These are phyloP conservation scores for Clanis bilineata DNA, from an alignment of 2,888 invertebrate genomes.

Conservation along the genomic window DNA sequence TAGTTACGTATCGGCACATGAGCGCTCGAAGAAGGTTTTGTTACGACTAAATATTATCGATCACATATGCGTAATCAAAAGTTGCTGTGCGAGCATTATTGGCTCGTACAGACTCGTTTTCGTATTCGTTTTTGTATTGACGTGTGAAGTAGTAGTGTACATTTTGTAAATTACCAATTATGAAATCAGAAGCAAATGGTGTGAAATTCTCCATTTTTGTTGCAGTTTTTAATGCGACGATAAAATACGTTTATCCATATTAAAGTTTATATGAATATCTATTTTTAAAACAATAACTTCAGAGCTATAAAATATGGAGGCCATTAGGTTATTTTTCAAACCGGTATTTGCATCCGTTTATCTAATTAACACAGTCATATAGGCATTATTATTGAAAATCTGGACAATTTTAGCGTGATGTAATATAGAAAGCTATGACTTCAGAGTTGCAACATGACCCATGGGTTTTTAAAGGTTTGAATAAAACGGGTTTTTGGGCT, in stretches of 20 bases:
- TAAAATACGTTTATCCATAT: neutral
- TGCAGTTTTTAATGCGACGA: too few species aligned
- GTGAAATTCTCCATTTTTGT: too few species aligned
- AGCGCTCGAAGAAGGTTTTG: too few species aligned
- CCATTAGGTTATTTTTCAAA: neutral
- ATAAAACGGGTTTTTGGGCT: neutral
- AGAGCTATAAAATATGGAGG: conserved; percentile 5
- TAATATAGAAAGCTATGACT: conserved; percentile 5
- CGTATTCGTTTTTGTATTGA: too few species aligned
- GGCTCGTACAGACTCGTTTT: too few species aligned
- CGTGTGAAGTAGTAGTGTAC: too few species aligned
- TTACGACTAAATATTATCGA: too few species aligned
- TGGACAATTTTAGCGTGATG: conserved; percentile 2
- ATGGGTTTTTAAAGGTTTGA: conserved; percentile 1
- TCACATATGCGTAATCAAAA: too few species aligned
- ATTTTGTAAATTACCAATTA: too few species aligned
- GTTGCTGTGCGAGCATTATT: too few species aligned
- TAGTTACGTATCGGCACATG: too few species aligned
- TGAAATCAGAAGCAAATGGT: too few species aligned
- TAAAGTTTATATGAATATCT: neutral
- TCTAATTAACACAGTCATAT: conserved; percentile 1
- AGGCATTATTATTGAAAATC: neutral
- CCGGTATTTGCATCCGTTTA: neutral
- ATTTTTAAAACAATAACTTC: neutral
- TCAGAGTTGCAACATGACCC: neutral